Evolutionary conservation across 2,113 vertebrate species (phyloP).

Genomic region (Chloropsis hardwickii): DNA sequence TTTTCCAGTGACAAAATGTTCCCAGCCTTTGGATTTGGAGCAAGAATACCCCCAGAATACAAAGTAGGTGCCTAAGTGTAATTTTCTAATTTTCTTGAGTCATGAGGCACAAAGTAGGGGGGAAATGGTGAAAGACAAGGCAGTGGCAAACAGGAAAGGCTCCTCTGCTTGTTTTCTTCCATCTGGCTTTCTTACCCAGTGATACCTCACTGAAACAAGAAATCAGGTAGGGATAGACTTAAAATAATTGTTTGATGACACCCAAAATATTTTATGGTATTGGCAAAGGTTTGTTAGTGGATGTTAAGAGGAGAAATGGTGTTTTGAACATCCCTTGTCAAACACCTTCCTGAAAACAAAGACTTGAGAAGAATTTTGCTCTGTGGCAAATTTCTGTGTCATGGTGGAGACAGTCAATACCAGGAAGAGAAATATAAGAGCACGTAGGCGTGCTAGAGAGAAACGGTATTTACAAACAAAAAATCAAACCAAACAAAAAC

Average conservation of each 20-base stretch:
- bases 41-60: constrained; percentile 93
- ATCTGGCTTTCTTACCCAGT: not conserved
- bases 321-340: not conserved
- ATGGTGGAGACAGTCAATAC: not conserved
- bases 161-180: not conserved
- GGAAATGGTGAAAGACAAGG: not conserved
- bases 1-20: constrained; percentile 97
- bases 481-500: not conserved
- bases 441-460: not conserved
- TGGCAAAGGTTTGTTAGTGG: not conserved
- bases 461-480: not conserved
- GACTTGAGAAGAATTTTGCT: not conserved
- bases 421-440: not conserved
- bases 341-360: not conserved
- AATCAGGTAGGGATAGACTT: not conserved
- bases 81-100: constrained; percentile 5
- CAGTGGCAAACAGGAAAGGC: not conserved
- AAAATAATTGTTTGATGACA: not conserved
- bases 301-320: not conserved
- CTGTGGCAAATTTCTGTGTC: not conserved
- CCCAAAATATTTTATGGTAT: not conserved
- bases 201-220: not conserved
- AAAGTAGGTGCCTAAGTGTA: constrained; percentile 79
- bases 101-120: not conserved
- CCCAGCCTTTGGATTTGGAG: constrained; percentile 95